phyloP scores from a whole-genome alignment of 30 jellyfish, hydroid and myxozoan species.

The Rhopilema esculentum region DNA sequence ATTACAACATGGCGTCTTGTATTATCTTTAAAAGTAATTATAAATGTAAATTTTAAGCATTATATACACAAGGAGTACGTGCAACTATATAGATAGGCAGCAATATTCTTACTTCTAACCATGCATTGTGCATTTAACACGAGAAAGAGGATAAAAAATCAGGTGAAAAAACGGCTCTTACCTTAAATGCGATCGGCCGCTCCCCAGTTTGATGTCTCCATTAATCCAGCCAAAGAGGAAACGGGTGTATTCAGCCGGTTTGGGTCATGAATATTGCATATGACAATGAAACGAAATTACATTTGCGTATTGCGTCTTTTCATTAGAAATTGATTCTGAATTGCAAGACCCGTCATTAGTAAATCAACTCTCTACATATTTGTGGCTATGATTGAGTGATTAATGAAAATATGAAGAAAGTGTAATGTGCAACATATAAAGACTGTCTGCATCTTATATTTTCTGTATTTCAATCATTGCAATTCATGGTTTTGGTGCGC shows the following conservation, averaged over 20 bases:
- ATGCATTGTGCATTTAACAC: background rate
- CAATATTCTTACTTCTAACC: too few relatives aligned
- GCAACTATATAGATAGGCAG: too few relatives aligned
- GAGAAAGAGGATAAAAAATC: background rate
- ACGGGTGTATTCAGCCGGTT: background rate
- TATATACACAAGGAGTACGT: too few relatives aligned
- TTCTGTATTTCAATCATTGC: too few relatives aligned
- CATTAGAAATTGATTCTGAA: background rate
- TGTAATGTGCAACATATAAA: too few relatives aligned
- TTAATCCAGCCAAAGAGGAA: background rate
- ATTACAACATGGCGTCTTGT: too few relatives aligned
- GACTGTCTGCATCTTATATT: too few relatives aligned
- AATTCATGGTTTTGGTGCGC: too few relatives aligned
- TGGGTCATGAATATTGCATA: background rate
- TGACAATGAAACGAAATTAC: background rate
- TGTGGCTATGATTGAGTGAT: background rate
- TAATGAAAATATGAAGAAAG: too few relatives aligned
- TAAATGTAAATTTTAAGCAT: too few relatives aligned
- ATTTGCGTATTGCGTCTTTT: conserved; percentile 13
- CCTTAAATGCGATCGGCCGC: background rate
- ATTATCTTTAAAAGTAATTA: too few relatives aligned
- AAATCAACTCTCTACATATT: background rate
- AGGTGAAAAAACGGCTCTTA: background rate
- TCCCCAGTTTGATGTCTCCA: background rate
- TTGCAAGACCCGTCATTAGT: conserved; percentile 1